Evolutionary conservation across 2,888 invertebrate species (phyloP), one percentile per base, ranked within the genome.

Genomic region (Pyrgus malvae): DNA sequence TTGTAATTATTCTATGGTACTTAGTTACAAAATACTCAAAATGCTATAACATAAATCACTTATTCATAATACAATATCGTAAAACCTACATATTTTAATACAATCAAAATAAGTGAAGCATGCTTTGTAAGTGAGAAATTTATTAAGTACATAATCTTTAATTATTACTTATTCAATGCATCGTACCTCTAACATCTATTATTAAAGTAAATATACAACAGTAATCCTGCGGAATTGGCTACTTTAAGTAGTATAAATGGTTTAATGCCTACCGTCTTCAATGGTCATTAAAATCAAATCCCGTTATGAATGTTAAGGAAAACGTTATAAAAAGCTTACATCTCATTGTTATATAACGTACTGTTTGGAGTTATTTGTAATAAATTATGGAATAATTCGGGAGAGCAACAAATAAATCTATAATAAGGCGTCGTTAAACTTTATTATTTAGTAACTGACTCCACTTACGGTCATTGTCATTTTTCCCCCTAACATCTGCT

Each of bases 301-400:
- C 79, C 66, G 61, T 81, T 78, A 85, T 76, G 74, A 83, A 84
- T 83, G 76, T 74, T 69, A 60, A 66, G 61, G 66, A 64, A 56
- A 37, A 55, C 51, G 58, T 61, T 56, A 67, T 70, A 74, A 76
- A 71, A 62, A 45, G 59, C 58, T 27, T 27, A 42, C 17, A 29
- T n/a, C 6, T 27, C 11, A 69, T 79, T 78, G 75, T 78, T 71
- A 65, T 61, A 58, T 53, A 70, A 65, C 67, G 63, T 63, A 68
- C 63, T 70, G 63, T 65, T 67, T 67, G 65, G 74, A 78, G 80
- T 84, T 86, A 89, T 90, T 89, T 83, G 89, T 90, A 86, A 90
- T 89, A 90, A 89, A 89, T 88, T 84, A 85, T 67, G 70, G 68
- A 79, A 86, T 88, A 84, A 86, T 87, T 87, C 84, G 77, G 62